Conservation (phyloP, 1,140 invertebrate species). For the Caerostris extrusa region DNA sequence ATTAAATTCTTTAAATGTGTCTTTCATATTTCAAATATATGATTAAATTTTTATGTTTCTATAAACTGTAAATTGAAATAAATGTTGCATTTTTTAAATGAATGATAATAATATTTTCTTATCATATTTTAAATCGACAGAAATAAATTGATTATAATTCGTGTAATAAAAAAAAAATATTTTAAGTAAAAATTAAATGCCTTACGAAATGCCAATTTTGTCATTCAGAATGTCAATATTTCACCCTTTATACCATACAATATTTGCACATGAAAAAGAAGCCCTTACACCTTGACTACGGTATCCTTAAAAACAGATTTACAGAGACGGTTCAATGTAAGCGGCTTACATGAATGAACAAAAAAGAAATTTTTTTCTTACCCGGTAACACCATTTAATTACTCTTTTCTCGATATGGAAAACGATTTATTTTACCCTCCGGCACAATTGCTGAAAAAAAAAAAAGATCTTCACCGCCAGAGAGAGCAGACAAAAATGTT, state of each 20-base stretch:
- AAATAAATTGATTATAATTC: no score
- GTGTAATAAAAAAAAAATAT: no score
- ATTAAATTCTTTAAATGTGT: no score
- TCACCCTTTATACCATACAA: background rate
- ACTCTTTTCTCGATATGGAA: background rate
- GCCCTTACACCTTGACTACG: background rate
- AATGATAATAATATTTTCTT: no score
- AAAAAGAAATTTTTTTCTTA: background rate
- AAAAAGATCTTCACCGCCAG: background rate
- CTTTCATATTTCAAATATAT: no score
- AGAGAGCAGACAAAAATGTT: constrained; percentile 24
- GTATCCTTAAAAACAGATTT: background rate
- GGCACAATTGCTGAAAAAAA: background rate
- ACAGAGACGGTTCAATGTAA: background rate
- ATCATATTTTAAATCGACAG: no score
- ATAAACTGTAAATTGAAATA: no score
- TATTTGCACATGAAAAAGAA: background rate
- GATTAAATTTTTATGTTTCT: no score
- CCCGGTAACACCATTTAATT: background rate
- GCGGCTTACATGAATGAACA: background rate
- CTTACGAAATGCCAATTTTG: no score
- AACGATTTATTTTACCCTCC: background rate
- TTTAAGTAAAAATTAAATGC: no score
- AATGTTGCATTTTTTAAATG: no score
- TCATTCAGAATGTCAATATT: no score